Evolutionary conservation across 2,113 vertebrate genomes (phyloP), one percentile per base, ranked within the genome.

Genomic region (Pterocles orientalis): DNA sequence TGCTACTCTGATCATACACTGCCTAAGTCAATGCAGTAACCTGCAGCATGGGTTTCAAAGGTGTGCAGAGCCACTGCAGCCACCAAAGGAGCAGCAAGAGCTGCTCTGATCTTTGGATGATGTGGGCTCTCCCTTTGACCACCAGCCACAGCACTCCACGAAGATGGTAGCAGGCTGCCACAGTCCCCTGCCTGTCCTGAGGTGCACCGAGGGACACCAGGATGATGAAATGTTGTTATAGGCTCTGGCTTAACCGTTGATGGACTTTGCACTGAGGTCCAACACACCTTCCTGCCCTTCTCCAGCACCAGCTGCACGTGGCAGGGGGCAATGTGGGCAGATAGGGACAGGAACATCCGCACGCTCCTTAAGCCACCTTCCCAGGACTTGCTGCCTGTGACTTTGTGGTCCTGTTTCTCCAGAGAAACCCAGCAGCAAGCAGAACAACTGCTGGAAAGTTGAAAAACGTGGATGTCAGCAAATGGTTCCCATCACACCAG

Each of bases 251-350:
- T 81, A 57, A 33, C 31, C 70, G 31, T 51, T 70, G 39, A 23
- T 89, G 45, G 51, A 78, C 54, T 69, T 76, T 29, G n/a, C 47
- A 47, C 72, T 66, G 64, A 36, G 36, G 64, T 34, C 62, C 65
- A 77, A 77, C 21, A 51, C 3, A 69, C 34, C 18, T 25, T 53
- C 16, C 69, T 89, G 61, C 36, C 36, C 50, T 48, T 6, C 33
- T 50, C 18, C 34, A 68, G 33, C 14, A 18, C 31, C 21, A 72
- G 82, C 2, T 5, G 1, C 18, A 19, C 6, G 4, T 56, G 29
- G 4, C 29, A 57, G 34, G 13, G 16, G 10, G 12, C 20, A 26
- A 18, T 0, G 0, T 2, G 43, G 24, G 18, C 68, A 77, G n/a
- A 34, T 16, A 39, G 34, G 10, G 21, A 76, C 23, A 53, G 71